These are phyloP conservation scores for Tubulanus polymorphus DNA, from an alignment of 2,888 invertebrate species.

Conservation along the genomic window DNA sequence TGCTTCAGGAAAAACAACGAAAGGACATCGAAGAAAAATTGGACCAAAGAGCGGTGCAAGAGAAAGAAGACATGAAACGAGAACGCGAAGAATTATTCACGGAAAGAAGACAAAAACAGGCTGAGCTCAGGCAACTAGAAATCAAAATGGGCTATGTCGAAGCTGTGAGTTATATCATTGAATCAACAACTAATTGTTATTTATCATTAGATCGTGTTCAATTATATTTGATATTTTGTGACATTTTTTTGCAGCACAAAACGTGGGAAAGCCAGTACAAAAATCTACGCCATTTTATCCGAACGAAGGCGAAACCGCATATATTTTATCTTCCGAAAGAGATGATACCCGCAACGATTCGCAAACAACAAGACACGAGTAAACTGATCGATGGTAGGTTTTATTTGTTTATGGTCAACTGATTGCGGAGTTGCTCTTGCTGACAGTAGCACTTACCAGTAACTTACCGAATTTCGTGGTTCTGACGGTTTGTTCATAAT, in stretches of 20 bases:
- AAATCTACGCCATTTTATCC: conserved; percentile 75
- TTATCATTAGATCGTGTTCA: conserved; percentile 5
- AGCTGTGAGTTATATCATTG: too few relatives aligned
- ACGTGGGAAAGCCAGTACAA: conserved; percentile 79
- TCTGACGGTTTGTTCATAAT: background rate
- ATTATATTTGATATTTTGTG: background rate
- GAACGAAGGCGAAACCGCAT: conserved; percentile 80
- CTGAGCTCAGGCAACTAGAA: conserved; percentile 82
- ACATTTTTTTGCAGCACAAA: conserved; percentile 59
- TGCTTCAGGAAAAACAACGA: conserved; percentile 78
- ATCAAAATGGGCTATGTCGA: conserved; percentile 89
- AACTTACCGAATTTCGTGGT: background rate
- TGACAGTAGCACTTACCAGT: background rate
- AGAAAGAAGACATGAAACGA: conserved; percentile 77
- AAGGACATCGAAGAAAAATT: conserved; percentile 87
- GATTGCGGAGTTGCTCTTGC: background rate
- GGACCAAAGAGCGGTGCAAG: conserved; percentile 83
- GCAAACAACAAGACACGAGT: conserved; percentile 32
- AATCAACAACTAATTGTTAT: background rate
- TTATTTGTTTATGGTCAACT: too few relatives aligned
- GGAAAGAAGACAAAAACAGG: conserved; percentile 80
- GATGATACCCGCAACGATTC: conserved; percentile 24
- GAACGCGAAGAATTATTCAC: conserved; percentile 81
- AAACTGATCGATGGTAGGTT: conserved; percentile 37
- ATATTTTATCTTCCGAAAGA: conserved; percentile 76